A percentile compares a stretch with the other conserved stretches of the same genome.
These are phyloP conservation scores for Acanthurus lineatus DNA, from an alignment of 2,797 vertebrate genomes.

Conservation along the genomic window DNA sequence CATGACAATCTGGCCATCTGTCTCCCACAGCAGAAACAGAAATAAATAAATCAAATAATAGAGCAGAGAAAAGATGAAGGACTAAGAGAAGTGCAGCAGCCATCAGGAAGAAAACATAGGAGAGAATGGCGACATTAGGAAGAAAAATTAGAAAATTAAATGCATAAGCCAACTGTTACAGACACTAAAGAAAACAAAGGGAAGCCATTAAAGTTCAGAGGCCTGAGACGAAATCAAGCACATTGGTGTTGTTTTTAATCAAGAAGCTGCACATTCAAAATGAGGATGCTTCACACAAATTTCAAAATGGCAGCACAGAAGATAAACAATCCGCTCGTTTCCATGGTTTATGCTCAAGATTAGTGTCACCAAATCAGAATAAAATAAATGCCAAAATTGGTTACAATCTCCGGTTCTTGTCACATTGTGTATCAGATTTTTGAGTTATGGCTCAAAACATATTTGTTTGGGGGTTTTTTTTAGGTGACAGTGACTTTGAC, in stretches of 20 bases:
- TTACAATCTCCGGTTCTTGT: too few species aligned
- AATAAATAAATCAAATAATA: conserved; percentile 17
- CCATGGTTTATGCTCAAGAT: too few species aligned
- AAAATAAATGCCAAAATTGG: too few species aligned
- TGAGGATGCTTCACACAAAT: too few species aligned
- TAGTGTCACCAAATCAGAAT: too few species aligned
- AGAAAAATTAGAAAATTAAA: neutral
- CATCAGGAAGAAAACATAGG: neutral
- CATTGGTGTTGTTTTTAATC: neutral
- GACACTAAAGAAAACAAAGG: neutral
- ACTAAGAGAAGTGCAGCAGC: conserved; percentile 16
- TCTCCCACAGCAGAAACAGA: conserved; percentile 43
- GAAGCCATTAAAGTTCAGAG: neutral
- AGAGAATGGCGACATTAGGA: neutral
- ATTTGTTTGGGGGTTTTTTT: too few species aligned
- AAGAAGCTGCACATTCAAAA: too few species aligned
- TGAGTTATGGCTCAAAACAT: too few species aligned
- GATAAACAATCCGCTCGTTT: too few species aligned
- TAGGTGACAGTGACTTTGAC: too few species aligned
- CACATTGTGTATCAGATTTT: too few species aligned
- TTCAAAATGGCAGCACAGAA: too few species aligned
- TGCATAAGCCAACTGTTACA: neutral
- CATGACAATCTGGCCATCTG: conserved; percentile 53
- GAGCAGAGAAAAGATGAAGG: conserved; percentile 15
- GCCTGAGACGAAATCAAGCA: neutral